Conservation (phyloP, 2,797 vertebrate species). For the Cyprinodon diabolis region DNA sequence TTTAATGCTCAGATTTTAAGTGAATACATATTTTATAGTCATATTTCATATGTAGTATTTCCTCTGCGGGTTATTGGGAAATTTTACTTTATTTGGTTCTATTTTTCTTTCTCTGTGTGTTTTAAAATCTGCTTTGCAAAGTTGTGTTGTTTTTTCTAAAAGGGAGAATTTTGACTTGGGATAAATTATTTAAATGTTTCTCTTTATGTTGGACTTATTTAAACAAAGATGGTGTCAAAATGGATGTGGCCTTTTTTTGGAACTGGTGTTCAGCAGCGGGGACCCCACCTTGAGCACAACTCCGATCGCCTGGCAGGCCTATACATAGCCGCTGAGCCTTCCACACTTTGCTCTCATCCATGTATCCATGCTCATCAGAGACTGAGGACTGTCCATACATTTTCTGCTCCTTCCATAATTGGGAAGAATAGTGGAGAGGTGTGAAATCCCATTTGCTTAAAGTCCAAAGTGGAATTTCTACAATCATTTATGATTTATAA, state of each 20-base stretch:
- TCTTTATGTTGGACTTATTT: constrained; percentile 27
- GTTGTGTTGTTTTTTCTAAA: constrained; percentile 50
- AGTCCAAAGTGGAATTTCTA: too few species aligned
- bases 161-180: constrained; percentile 46
- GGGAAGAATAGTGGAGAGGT: too few species aligned
- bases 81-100: constrained; percentile 1
- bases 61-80: constrained; percentile 9
- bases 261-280: neutral
- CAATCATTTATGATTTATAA: too few species aligned
- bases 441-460: too few species aligned
- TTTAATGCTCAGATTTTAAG: constrained; percentile 12
- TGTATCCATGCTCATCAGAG: neutral
- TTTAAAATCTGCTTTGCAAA: constrained; percentile 31
- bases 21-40: constrained; percentile 11
- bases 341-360: neutral
- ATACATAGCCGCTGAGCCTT: neutral
- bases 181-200: constrained; percentile 69
- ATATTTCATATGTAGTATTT: constrained; percentile 18
- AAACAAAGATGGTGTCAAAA: neutral
- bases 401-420: neutral
- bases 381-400: neutral
- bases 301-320: neutral
- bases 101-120: constrained; percentile 8
- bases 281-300: neutral
- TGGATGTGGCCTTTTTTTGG: neutral